A percentile compares a stretch with the other conserved stretches of the same genome.
Evolutionary conservation across 2,113 vertebrate species (phyloP).

Genomic region (Macquaria australasica): DNA sequence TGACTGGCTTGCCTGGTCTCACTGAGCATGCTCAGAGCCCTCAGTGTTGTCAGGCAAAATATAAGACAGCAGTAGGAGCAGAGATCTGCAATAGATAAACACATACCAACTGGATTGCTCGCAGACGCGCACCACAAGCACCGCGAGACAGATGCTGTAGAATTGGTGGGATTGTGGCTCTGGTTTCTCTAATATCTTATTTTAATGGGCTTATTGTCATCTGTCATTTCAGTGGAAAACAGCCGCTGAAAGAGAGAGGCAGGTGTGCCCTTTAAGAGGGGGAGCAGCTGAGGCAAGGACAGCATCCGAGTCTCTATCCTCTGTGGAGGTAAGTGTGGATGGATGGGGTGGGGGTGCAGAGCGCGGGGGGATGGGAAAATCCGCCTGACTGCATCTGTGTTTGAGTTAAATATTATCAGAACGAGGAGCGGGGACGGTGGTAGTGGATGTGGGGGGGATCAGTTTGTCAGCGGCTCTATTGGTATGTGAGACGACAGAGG

Average conservation of each 20-base stretch:
- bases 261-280: constrained; percentile 80
- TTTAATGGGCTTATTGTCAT: constrained; percentile 52
- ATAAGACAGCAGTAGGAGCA: constrained; percentile 80
- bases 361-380: constrained; percentile 65
- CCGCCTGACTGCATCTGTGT: constrained; percentile 68
- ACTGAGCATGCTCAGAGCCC: constrained; percentile 87
- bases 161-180: constrained; percentile 20
- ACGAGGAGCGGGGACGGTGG: constrained; percentile 43
- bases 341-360: constrained; percentile 50
- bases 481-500: constrained; percentile 76
- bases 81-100: constrained; percentile 87
- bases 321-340: constrained; percentile 80
- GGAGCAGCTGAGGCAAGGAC: constrained; percentile 79
- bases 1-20: constrained; percentile 71
- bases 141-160: constrained; percentile 15
- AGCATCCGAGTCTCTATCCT: constrained; percentile 80
- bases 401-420: constrained; percentile 67
- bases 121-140: constrained; percentile 44
- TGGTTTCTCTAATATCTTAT: constrained; percentile 19
- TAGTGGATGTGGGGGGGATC: constrained; percentile 17
- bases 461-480: constrained; percentile 47
- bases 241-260: constrained; percentile 44
- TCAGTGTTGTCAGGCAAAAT: constrained; percentile 89
- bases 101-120: constrained; percentile 68
- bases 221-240: constrained; percentile 61